Evolutionary conservation across 2,888 invertebrate species (phyloP), one percentile per base, ranked within the genome.

Genomic region (Electrophaes corylata): DNA sequence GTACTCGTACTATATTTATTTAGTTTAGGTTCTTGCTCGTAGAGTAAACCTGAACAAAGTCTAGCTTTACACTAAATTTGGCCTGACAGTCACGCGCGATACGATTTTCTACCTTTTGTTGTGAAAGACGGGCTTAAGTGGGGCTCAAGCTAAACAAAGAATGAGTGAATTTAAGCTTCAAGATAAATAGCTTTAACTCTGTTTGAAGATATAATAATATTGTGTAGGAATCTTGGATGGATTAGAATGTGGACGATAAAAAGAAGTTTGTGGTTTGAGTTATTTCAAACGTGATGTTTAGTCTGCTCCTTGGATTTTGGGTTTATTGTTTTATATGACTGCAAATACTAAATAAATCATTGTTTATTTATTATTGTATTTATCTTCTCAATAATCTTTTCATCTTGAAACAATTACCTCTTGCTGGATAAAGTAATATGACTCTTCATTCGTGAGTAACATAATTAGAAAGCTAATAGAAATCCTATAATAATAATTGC

Each of bases 61-160:
- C 57, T 54, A 20, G 35, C 35, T 50, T 60, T 58, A 45, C 19
- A 20, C 44, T 12, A 31, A 35, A 40, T 60, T 41, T 51, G 19
- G 47, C 39, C 16, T 5, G 6, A 48, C 14, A 57, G 54, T 57
- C 50, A 50, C 50, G 50, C 46, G 37, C 50, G 19, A 50, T 26
- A 33, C 16, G 50, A 44, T 60, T 46, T 57, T 43, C 50, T 37
- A 52, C 52, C 58, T 48, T 54, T 51, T 57, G 55, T 62, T 57
- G 57, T 40, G 41, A 50, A 50, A 60, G 46, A 48, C 41, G 35
- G 51, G 56, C 48, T 54, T 51, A 47, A 59, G 51, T 35, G 46
- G 31, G 51, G 44, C 56, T 62, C 46, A 54, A 23, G 52, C 50
- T 5, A 56, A 55, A 50, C 60, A 54, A 47, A 57, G 46, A 57